Evolutionary conservation across 30 jellyfish, hydroid and myxozoan species (phyloP).

Genomic region (Euphysa ruthae): DNA sequence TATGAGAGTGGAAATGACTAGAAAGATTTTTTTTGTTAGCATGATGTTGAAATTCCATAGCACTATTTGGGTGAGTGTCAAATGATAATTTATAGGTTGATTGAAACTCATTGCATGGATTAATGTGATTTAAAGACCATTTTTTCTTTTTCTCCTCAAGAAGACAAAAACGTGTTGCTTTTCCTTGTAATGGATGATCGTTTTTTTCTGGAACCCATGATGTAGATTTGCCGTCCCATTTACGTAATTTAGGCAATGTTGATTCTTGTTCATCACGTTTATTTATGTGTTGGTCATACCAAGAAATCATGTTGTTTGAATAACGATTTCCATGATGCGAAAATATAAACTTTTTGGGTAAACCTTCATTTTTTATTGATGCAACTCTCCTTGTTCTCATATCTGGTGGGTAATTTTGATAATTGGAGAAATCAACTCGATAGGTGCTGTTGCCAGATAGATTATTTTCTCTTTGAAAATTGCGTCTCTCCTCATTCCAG

Average conservation of each 20-base stretch:
- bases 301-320: constrained; percentile 74
- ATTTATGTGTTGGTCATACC: constrained; percentile 87
- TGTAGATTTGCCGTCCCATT: constrained; percentile 73
- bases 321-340: constrained; percentile 57
- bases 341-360: constrained; percentile 61
- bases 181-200: constrained; percentile 86
- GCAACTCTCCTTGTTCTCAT: constrained; percentile 48
- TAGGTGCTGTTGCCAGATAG: constrained; percentile 62
- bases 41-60: constrained; percentile 45
- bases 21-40: constrained; percentile 70
- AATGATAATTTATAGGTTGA: constrained; percentile 64
- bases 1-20: constrained; percentile 68
- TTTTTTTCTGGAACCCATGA: constrained; percentile 91
- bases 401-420: constrained; percentile 46
- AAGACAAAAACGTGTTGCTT: constrained; percentile 7
- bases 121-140: constrained; percentile 4
- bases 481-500: constrained; percentile 93
- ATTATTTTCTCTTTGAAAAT: constrained; percentile 44
- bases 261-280: constrained; percentile 66
- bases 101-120: constrained; percentile 14
- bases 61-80: constrained; percentile 34
- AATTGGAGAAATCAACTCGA: constrained; percentile 42
- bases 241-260: constrained; percentile 41
- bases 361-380: constrained; percentile 67
- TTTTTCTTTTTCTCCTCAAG: constrained; percentile 39